Evolutionary conservation across 2,888 invertebrate species (phyloP), one percentile per base, ranked within the genome.

Genomic region (Drosophila affinis): DNA sequence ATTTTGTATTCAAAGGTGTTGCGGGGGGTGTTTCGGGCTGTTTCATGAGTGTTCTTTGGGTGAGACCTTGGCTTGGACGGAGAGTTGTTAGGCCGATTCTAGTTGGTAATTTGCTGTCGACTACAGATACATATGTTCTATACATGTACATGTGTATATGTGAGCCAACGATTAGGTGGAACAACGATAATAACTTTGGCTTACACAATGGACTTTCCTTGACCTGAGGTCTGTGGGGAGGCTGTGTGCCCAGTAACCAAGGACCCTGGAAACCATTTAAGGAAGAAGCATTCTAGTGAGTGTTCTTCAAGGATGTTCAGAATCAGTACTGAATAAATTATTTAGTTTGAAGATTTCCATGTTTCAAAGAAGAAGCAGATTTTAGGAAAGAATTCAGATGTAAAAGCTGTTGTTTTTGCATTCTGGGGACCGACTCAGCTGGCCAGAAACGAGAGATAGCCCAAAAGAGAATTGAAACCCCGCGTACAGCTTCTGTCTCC

Each of bases 11-110:
- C 53, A 71, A 67, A 70, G 67, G 67, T 81, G 73, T 76, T 55
- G n/a, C 9, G 14, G 7, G 14, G 7, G 6, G 32, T 6, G 49
- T 9, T 27, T 24, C 24, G 24, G 24, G 21, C 21, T 21, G 21
- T 21, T 24, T 24, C 24, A 24, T 24, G 27, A n/a, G 14, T 2
- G 27, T 45, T 34, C 52, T 46, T 18, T 5, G 39, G 5, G 39
- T n/a, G 39, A 59, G 55, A 58, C 65, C 63, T 63, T 69, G 59
- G 57, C 56, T 68, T 62, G 63, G 75, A 48, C 71, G 68, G 53
- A 53, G 70, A 73, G 61, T 76, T 71, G 87, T 75, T 78, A 81
- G 77, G 81, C 67, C 79, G 52, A 46, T 39, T 39, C 64, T 63
- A 59, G 67, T 62, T 68, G 64, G 44, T 52, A 53, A 48, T 34